Conservation (phyloP, 1,140 invertebrate genomes). For the Anthonomus grandis region DNA sequence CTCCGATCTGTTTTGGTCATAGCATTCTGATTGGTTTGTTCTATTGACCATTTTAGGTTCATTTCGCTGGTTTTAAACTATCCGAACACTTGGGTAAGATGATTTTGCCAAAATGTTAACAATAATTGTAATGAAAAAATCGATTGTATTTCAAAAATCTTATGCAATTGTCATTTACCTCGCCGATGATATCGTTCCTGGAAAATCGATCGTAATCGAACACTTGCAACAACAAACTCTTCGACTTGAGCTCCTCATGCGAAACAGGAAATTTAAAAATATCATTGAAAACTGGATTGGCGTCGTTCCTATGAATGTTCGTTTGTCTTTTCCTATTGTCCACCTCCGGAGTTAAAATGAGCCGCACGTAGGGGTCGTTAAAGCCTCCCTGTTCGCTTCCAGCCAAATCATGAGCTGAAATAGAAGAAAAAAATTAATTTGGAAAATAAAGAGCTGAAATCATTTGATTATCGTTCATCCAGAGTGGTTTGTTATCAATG, state of each 20-base stretch:
- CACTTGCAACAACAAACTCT: conserved; percentile 67
- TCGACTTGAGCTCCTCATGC: conserved; percentile 72
- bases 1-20: too few species aligned
- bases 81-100: too few species aligned
- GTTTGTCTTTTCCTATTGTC: conserved; percentile 81
- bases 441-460: too few species aligned
- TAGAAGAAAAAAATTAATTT: too few species aligned
- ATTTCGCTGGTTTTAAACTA: too few species aligned
- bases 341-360: conserved; percentile 73
- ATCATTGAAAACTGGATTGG: conserved; percentile 78
- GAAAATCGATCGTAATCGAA: conserved; percentile 60
- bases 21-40: too few species aligned
- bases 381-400: conserved; percentile 79
- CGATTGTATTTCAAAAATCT: not conserved
- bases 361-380: conserved; percentile 80
- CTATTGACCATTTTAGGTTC: too few species aligned
- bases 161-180: conserved; percentile 43
- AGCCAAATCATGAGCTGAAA: conserved; percentile 75
- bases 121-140: not conserved
- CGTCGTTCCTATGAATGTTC: conserved; percentile 69
- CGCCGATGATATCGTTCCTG: conserved; percentile 75
- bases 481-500: too few species aligned
- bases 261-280: conserved; percentile 84
- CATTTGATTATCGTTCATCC: too few species aligned
- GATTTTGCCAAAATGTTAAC: too few species aligned